phyloP scores from a whole-genome alignment of 2,797 vertebrate species.

The Chanos chanos region DNA sequence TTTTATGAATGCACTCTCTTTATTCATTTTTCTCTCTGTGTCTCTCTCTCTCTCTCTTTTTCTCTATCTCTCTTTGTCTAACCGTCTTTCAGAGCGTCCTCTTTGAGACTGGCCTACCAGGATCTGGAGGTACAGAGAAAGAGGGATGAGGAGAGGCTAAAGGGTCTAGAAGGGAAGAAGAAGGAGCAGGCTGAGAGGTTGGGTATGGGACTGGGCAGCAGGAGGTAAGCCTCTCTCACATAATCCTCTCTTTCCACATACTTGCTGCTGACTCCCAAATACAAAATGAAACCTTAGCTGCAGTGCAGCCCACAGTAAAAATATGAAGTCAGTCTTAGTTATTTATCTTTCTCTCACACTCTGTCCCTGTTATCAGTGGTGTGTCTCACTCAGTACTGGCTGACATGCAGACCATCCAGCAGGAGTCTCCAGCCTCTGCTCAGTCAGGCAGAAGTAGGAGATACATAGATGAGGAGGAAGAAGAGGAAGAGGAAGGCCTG shows the following conservation, averaged over 20 bases:
- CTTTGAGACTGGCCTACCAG: conserved; percentile 82
- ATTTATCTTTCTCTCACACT: not conserved
- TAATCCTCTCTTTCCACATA: no score
- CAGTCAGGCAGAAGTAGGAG: conserved; percentile 71
- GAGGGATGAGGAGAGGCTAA: conserved; percentile 74
- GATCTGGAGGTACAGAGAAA: conserved; percentile 84
- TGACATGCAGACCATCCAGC: conserved; percentile 93
- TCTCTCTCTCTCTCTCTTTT: not conserved
- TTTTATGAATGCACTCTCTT: no score
- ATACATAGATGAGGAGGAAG: conserved; percentile 65
- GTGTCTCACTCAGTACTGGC: conserved; percentile 89
- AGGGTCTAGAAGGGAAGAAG: conserved; percentile 76
- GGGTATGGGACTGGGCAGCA: conserved; percentile 86
- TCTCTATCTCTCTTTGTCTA: not conserved
- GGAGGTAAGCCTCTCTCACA: conserved; percentile 83
- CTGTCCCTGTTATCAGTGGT: conserved; percentile 63
- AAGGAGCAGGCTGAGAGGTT: conserved; percentile 86
- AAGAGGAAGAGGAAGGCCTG: conserved; percentile 73
- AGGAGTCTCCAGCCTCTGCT: conserved; percentile 74
- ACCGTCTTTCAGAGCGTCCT: conserved; percentile 59
- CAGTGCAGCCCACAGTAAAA: no score
- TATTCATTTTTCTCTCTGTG: not conserved
- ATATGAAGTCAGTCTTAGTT: not conserved
- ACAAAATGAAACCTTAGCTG: no score
- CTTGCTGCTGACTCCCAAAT: no score